Evolutionary conservation across 30 jellyfish, hydroid and myxozoan genomes (phyloP).

Genomic region (Phacellophora camtschatica): DNA sequence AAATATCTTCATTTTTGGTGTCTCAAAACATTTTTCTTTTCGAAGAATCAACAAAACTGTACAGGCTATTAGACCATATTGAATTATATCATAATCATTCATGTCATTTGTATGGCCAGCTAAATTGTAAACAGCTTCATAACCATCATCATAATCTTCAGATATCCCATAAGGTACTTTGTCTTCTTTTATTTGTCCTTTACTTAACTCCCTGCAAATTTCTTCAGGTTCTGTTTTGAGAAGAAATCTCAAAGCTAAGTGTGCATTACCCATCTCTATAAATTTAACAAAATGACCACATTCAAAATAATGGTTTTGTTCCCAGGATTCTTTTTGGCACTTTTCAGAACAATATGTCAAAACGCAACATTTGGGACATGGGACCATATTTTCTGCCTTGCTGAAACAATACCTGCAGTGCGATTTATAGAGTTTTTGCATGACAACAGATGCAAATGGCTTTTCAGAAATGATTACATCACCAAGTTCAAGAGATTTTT

Average conservation of each 20-base stretch:
- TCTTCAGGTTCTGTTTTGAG: slow-evolving; percentile 11
- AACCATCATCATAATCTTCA: slow-evolving; percentile 14
- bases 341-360: slow-evolving; percentile 64
- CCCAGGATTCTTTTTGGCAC: slow-evolving; percentile 67
- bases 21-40: slow-evolving; percentile 16
- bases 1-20: background rate
- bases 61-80: slow-evolving; percentile 66
- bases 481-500: slow-evolving; percentile 54
- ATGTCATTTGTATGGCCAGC: background rate
- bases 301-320: slow-evolving; percentile 68
- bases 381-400: slow-evolving; percentile 22
- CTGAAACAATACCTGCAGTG: slow-evolving; percentile 79
- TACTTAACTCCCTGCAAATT: background rate
- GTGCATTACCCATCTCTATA: slow-evolving; percentile 79
- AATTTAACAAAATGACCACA: slow-evolving; percentile 50
- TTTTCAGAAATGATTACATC: slow-evolving; percentile 56
- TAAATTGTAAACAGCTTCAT: slow-evolving; percentile 58
- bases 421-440: slow-evolving; percentile 22
- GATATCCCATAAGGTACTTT: slow-evolving; percentile 20
- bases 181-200: background rate
- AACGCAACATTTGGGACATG: slow-evolving; percentile 66
- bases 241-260: slow-evolving; percentile 63
- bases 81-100: slow-evolving; percentile 43
- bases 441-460: slow-evolving; percentile 84
- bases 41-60: slow-evolving; percentile 14